Percentiles rank a stretch among this genome's conserved stretches.
Evolutionary conservation across 2,113 vertebrate species (phyloP).

Genomic region (Raja brachyura): DNA sequence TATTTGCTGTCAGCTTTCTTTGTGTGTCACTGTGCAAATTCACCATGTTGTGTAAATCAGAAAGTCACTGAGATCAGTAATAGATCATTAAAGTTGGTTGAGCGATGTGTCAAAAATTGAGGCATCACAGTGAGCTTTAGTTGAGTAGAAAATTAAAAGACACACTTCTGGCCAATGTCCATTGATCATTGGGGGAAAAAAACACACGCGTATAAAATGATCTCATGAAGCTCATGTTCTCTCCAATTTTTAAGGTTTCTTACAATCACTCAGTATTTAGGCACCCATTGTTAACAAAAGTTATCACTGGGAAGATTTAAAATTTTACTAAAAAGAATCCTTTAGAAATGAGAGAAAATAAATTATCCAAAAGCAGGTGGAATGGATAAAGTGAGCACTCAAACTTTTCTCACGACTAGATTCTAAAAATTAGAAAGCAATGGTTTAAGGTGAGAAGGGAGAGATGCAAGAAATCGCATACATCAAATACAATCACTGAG

Average conservation of each 20-base stretch:
- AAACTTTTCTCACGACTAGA: too few relatives aligned
- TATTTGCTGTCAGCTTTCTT: neutral
- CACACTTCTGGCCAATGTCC: neutral
- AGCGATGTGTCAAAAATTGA: neutral
- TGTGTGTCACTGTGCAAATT: neutral
- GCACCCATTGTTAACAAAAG: neutral
- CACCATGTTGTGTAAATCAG: neutral
- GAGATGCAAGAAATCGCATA: too few relatives aligned
- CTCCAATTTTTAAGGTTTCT: too few relatives aligned
- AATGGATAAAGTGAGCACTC: too few relatives aligned
- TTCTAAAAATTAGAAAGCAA: too few relatives aligned
- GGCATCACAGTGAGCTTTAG: neutral
- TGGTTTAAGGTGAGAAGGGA: too few relatives aligned
- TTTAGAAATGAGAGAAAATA: neutral
- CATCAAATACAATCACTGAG: too few relatives aligned
- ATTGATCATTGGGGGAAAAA: neutral
- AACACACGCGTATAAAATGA: neutral
- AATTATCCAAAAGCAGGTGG: too few relatives aligned
- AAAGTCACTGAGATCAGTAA: neutral
- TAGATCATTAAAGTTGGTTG: neutral
- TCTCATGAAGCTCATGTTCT: neutral
- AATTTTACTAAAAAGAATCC: neutral
- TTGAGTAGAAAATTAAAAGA: neutral
- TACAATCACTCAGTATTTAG: neutral
- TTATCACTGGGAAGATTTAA: neutral